These are phyloP conservation scores for Xestobium rufovillosum DNA, from an alignment of 2,888 invertebrate genomes.

Conservation along the genomic window DNA sequence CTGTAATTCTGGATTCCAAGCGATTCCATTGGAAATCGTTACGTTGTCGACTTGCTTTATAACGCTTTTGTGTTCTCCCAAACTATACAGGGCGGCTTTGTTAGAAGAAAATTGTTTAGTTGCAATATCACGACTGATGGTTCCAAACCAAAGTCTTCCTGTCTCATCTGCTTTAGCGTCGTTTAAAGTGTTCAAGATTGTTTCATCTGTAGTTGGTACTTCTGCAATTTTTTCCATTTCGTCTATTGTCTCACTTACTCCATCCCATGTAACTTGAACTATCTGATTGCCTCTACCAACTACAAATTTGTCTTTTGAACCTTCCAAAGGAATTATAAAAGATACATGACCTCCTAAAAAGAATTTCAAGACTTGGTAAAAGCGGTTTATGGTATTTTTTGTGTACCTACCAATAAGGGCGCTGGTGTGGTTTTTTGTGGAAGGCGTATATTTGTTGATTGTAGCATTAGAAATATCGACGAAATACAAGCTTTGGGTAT, in stretches of 20 bases:
- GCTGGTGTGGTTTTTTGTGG: conserved; percentile 21
- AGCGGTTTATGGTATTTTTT: no score
- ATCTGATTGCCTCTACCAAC: neutral
- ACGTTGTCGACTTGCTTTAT: no score
- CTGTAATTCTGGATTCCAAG: no score
- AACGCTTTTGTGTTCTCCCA: no score
- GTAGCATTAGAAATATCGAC: conserved; percentile 49
- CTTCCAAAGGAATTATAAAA: neutral
- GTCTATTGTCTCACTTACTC: no score
- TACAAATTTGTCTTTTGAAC: conserved; percentile 1
- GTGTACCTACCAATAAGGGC: neutral
- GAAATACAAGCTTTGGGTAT: conserved; percentile 55
- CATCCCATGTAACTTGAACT: neutral
- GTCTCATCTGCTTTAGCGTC: neutral
- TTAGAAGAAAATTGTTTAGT: neutral
- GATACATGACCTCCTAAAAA: no score
- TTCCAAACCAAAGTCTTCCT: conserved; percentile 1
- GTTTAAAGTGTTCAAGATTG: neutral
- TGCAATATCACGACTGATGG: neutral
- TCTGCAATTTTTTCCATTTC: neutral
- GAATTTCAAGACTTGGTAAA: no score
- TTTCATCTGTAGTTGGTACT: neutral
- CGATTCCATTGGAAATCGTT: no score
- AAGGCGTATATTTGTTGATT: conserved; percentile 30
- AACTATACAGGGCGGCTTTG: no score